These are phyloP conservation scores for Anseranas semipalmata DNA, from an alignment of 2,113 vertebrate species.

Conservation along the genomic window DNA sequence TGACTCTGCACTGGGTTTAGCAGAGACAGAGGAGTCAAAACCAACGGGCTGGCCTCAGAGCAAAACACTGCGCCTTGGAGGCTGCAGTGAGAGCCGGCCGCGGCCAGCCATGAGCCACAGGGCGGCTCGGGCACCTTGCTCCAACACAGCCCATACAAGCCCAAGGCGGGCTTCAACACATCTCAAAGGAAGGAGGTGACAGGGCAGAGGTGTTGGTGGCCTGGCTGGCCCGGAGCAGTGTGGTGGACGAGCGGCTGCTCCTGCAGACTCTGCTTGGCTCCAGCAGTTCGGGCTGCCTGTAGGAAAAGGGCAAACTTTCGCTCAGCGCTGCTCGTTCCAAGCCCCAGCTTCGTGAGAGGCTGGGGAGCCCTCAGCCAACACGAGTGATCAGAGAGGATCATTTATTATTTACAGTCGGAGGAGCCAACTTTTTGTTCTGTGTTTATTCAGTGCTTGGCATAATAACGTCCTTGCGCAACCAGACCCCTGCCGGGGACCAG, in stretches of 20 bases:
- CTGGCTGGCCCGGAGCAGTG: background rate
- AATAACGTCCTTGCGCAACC: rapidly evolving
- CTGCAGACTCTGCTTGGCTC: background rate
- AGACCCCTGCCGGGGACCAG: rapidly evolving
- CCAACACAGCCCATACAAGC: background rate
- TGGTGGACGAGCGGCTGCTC: background rate
- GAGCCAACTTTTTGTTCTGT: rapidly evolving
- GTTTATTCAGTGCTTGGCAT: rapidly evolving
- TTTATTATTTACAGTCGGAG: rapidly evolving
- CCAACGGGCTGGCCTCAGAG: background rate
- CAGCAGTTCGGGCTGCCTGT: too few relatives aligned
- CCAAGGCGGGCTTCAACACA: background rate
- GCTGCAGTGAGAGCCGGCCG: background rate
- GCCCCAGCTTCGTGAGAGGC: rapidly evolving
- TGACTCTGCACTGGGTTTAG: background rate
- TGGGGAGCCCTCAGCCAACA: background rate
- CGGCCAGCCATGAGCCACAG: background rate
- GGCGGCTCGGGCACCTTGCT: background rate
- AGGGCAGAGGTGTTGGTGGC: background rate
- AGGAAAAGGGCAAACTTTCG: background rate
- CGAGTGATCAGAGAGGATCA: rapidly evolving
- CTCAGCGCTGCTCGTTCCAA: background rate
- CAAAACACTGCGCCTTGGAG: too few relatives aligned
- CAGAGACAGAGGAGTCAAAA: background rate
- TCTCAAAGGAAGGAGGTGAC: background rate